Conservation (phyloP, 2,113 vertebrate species). For the Baryphthengus martii region DNA sequence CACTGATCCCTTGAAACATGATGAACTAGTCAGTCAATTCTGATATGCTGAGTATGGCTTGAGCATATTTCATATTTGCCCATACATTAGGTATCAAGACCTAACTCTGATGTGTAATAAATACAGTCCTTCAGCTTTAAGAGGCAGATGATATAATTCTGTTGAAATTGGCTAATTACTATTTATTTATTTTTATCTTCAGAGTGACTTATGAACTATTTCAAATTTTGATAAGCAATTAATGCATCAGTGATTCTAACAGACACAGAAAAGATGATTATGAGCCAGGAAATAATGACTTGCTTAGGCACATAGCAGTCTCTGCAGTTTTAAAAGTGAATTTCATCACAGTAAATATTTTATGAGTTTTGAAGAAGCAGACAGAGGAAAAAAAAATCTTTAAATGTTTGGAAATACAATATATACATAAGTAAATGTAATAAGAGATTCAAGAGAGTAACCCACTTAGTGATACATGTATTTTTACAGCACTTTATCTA, state of each 20-base stretch:
- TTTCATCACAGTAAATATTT: neutral
- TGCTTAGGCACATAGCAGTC: neutral
- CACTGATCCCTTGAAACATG: neutral
- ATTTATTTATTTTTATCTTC: slow-evolving; percentile 63
- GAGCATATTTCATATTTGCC: neutral
- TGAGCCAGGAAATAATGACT: slow-evolving; percentile 43
- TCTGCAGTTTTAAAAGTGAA: slow-evolving; percentile 11
- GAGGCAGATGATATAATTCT: slow-evolving; percentile 12
- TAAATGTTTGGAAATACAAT: neutral
- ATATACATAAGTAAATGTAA: neutral
- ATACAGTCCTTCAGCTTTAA: slow-evolving; percentile 10
- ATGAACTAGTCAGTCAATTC: neutral
- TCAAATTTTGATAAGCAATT: slow-evolving; percentile 70
- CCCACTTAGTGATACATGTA: neutral
- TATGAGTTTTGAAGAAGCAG: neutral
- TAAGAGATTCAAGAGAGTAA: neutral
- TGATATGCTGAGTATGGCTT: neutral
- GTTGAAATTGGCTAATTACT: slow-evolving; percentile 65
- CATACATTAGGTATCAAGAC: neutral
- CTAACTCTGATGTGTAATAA: slow-evolving; percentile 9
- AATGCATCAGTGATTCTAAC: slow-evolving; percentile 56
- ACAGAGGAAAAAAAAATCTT: neutral
- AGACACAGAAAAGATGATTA: slow-evolving; percentile 54
- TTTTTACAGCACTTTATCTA: neutral
- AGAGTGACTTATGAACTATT: slow-evolving; percentile 66